Conservation (phyloP, 2,888 invertebrate species). For the Teinopalpus imperialis region DNA sequence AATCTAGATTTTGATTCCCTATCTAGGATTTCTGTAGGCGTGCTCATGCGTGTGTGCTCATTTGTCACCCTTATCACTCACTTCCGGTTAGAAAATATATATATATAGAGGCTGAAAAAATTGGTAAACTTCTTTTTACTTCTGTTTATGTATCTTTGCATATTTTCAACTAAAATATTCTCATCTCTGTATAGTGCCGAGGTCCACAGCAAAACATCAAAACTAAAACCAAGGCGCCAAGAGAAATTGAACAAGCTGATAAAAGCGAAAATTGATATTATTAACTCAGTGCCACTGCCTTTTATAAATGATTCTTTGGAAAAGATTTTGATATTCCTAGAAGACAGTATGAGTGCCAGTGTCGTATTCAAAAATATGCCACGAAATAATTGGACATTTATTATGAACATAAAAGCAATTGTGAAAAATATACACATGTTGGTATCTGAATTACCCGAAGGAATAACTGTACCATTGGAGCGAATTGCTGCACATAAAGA, state of each 20-base stretch:
- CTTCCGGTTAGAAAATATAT: too few relatives aligned
- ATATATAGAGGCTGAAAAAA: too few relatives aligned
- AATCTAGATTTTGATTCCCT: too few relatives aligned
- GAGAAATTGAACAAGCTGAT: neutral
- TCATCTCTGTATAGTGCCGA: neutral
- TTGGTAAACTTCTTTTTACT: too few relatives aligned
- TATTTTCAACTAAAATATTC: too few relatives aligned
- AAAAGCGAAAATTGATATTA: conserved; percentile 2
- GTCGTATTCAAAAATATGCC: conserved; percentile 6
- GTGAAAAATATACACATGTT: conserved; percentile 9
- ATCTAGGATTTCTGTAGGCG: too few relatives aligned
- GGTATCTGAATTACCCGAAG: neutral
- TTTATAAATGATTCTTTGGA: conserved; percentile 2
- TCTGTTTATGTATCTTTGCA: neutral
- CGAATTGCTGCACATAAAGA: conserved; percentile 1
- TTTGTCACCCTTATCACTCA: too few relatives aligned
- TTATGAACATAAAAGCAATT: conserved; percentile 16
- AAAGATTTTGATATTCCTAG: conserved; percentile 10
- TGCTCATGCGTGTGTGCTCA: too few relatives aligned
- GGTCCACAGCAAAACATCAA: neutral
- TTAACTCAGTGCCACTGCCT: conserved; percentile 2
- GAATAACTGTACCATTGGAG: neutral
- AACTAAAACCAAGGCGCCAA: neutral
- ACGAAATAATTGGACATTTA: conserved; percentile 3
- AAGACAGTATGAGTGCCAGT: conserved; percentile 3